Evolutionary conservation across 2,888 invertebrate species (phyloP).

Genomic region (Thera britannica): DNA sequence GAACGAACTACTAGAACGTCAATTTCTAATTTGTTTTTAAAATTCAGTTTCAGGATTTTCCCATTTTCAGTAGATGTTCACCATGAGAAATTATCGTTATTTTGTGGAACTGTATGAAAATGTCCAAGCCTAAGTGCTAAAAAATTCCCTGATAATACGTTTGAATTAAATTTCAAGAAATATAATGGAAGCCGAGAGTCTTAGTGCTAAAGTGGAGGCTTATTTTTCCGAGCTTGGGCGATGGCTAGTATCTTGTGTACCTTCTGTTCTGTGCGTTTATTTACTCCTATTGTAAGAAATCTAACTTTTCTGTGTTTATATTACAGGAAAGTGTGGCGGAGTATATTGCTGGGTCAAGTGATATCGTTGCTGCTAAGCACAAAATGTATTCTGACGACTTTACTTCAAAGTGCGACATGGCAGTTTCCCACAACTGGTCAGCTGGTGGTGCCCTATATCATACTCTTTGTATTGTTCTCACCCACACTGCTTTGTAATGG

Average conservation of each 20-base stretch:
- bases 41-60: slow-evolving; percentile 39
- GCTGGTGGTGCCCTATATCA: slow-evolving; percentile 91
- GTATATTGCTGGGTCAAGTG: slow-evolving; percentile 90
- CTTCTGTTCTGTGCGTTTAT: slow-evolving; percentile 13
- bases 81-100: slow-evolving; percentile 47
- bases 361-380: slow-evolving; percentile 91
- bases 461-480: slow-evolving; percentile 90
- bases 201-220: slow-evolving; percentile 88
- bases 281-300: not conserved
- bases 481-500: slow-evolving; percentile 90
- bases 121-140: slow-evolving; percentile 5
- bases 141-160: not conserved
- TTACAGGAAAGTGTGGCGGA: slow-evolving; percentile 89
- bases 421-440: slow-evolving; percentile 92
- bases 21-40: slow-evolving; percentile 45
- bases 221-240: slow-evolving; percentile 88
- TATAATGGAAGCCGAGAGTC: slow-evolving; percentile 76
- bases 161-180: slow-evolving; percentile 6
- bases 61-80: slow-evolving; percentile 15
- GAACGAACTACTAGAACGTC: slow-evolving; percentile 49
- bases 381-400: slow-evolving; percentile 89
- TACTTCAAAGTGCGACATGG: slow-evolving; percentile 88
- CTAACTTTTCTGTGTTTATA: slow-evolving; percentile 41
- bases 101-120: slow-evolving; percentile 9
- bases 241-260: slow-evolving; percentile 81